A percentile compares a stretch with the other conserved stretches of the same genome.
Evolutionary conservation across 2,888 invertebrate species (phyloP).

Genomic region (Zeuzera pyrina): DNA sequence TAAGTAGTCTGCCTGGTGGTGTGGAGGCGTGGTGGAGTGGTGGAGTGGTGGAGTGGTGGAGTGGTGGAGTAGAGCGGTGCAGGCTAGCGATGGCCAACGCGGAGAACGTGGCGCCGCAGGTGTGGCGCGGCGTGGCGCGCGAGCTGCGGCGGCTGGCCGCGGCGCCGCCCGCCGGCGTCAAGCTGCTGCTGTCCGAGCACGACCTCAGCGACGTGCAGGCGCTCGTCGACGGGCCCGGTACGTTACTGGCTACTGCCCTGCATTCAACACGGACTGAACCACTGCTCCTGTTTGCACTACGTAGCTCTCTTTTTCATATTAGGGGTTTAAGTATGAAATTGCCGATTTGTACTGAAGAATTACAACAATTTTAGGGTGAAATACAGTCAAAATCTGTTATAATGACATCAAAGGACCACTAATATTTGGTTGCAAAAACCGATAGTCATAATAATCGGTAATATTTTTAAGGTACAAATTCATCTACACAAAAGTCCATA

Average conservation of each 20-base stretch:
- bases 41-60: slow-evolving; percentile 2
- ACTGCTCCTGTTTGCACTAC: too few species aligned
- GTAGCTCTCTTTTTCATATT: too few species aligned
- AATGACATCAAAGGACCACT: not conserved
- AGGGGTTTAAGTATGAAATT: too few species aligned
- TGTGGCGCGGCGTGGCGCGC: slow-evolving; percentile 88
- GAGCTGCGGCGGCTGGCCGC: slow-evolving; percentile 89
- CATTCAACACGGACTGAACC: not conserved
- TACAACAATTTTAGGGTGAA: not conserved
- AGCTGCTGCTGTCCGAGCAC: slow-evolving; percentile 90
- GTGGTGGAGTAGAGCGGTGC: slow-evolving; percentile 5
- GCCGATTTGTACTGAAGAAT: too few species aligned
- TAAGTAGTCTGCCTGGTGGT: too few species aligned
- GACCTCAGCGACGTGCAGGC: slow-evolving; percentile 96
- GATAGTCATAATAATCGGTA: too few species aligned
- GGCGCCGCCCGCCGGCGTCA: slow-evolving; percentile 92
- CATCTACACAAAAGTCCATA: too few species aligned
- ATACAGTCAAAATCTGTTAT: not conserved
- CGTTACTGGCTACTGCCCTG: not conserved
- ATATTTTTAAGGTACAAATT: too few species aligned
- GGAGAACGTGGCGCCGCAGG: slow-evolving; percentile 96
- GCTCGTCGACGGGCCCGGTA: slow-evolving; percentile 87
- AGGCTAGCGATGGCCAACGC: slow-evolving; percentile 82
- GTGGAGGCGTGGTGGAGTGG: slow-evolving; percentile 3
- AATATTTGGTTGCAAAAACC: too few species aligned